These are phyloP conservation scores for Mya arenaria DNA, from an alignment of 1,140 invertebrate genomes.

Conservation along the genomic window DNA sequence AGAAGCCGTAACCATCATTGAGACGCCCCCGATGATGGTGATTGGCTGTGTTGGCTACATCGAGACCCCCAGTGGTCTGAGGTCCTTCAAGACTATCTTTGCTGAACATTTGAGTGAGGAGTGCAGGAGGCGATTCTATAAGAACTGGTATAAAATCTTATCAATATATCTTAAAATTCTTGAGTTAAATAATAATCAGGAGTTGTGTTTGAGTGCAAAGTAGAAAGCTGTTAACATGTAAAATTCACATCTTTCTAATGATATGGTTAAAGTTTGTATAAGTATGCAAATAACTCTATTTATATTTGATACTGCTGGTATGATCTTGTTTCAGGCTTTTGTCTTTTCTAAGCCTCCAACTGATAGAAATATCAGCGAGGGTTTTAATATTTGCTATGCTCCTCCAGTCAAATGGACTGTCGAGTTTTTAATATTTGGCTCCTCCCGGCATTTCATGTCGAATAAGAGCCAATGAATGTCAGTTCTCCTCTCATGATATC, in stretches of 20 bases:
- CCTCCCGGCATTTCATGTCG: constrained; percentile 43
- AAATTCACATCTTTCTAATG: no score
- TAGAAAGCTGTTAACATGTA: no score
- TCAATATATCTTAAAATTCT: no score
- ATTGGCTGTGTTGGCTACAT: constrained; percentile 99
- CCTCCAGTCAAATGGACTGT: constrained; percentile 37
- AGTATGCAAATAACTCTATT: neutral
- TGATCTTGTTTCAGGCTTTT: constrained; percentile 11
- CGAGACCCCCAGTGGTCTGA: constrained; percentile 97
- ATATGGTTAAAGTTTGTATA: neutral
- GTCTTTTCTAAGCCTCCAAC: constrained; percentile 11
- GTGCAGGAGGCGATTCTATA: constrained; percentile 98
- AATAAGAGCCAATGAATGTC: constrained; percentile 61
- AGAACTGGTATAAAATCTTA: constrained; percentile 99
- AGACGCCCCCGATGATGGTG: constrained; percentile 98
- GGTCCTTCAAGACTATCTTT: constrained; percentile 97
- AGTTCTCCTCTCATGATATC: constrained; percentile 70
- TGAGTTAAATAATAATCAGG: no score
- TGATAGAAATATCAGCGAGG: constrained; percentile 38
- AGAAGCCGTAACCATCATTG: constrained; percentile 98
- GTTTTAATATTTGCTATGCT: neutral
- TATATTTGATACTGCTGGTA: neutral
- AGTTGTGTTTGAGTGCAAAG: no score
- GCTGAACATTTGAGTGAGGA: constrained; percentile 99
- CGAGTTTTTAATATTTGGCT: constrained; percentile 36